Evolutionary conservation across 2,113 vertebrate genomes (phyloP).

Genomic region (Cepphus grylle): DNA sequence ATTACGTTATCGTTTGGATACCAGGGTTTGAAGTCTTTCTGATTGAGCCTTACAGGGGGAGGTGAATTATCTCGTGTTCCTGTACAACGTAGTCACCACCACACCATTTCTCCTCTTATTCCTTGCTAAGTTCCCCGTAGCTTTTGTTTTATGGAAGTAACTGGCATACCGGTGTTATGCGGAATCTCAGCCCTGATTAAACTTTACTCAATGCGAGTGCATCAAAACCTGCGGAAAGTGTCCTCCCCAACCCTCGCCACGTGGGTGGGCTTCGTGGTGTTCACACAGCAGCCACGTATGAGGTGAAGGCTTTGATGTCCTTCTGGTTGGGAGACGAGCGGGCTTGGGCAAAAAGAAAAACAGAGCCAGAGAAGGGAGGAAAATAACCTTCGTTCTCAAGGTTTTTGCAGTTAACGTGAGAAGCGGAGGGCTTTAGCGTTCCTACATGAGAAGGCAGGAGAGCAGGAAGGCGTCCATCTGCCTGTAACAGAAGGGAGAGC

Average conservation of each 20-base stretch:
- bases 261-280: rapidly evolving
- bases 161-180: neutral
- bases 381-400: neutral
- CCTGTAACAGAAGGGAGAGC: neutral
- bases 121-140: neutral
- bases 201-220: neutral
- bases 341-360: no score
- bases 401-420: neutral
- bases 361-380: neutral
- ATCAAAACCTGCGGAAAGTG: neutral
- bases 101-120: rapidly evolving
- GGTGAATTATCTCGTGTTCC: neutral
- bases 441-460: neutral
- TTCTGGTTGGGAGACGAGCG: neutral
- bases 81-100: rapidly evolving
- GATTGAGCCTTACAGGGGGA: neutral
- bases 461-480: neutral
- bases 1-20: rapidly evolving
- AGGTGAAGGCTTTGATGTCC: rapidly evolving
- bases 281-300: rapidly evolving
- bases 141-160: neutral
- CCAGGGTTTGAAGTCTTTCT: neutral
- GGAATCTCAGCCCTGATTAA: neutral
- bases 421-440: neutral
- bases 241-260: rapidly evolving